A percentile compares a stretch with the other conserved stretches of the same genome.
Conservation (phyloP, 2,888 invertebrate genomes). For the Archips crataeganus region DNA sequence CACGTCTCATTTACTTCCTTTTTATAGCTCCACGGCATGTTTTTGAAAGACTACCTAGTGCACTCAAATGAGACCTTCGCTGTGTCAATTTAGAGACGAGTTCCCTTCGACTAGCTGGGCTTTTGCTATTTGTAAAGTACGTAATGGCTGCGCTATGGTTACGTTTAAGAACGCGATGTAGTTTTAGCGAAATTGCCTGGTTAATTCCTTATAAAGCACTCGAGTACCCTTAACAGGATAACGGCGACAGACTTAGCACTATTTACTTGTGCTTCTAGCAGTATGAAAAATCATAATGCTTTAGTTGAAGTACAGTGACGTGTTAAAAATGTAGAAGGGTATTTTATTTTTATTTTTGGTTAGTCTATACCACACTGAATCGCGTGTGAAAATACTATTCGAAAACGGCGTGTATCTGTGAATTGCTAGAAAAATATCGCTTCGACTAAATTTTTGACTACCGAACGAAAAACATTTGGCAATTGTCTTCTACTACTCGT, state of each 20-base stretch:
- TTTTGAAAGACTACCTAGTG: conserved; percentile 45
- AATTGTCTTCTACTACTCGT: too few relatives aligned
- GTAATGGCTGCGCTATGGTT: conserved; percentile 27
- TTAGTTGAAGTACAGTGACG: too few relatives aligned
- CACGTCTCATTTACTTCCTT: conserved; percentile 74
- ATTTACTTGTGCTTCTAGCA: background rate
- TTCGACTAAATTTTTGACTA: too few relatives aligned
- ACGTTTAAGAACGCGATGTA: conserved; percentile 19
- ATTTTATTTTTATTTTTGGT: too few relatives aligned
- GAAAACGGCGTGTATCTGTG: too few relatives aligned
- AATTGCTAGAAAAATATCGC: too few relatives aligned
- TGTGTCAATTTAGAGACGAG: conserved; percentile 5
- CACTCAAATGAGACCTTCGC: conserved; percentile 11
- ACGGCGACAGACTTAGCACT: background rate
- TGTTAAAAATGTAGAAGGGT: too few relatives aligned
- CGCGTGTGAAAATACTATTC: too few relatives aligned
- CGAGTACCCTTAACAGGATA: conserved; percentile 6
- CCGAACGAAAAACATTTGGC: too few relatives aligned
- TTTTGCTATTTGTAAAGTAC: conserved; percentile 32
- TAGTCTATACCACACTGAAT: too few relatives aligned
- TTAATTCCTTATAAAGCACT: conserved; percentile 18
- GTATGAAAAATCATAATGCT: too few relatives aligned
- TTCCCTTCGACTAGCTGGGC: conserved; percentile 1
- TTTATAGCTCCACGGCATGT: conserved; percentile 61
- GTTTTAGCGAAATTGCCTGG: conserved; percentile 33